Evolutionary conservation across 2,888 invertebrate species (phyloP), one percentile per base, ranked within the genome.

Genomic region (Encarsia formosa): DNA sequence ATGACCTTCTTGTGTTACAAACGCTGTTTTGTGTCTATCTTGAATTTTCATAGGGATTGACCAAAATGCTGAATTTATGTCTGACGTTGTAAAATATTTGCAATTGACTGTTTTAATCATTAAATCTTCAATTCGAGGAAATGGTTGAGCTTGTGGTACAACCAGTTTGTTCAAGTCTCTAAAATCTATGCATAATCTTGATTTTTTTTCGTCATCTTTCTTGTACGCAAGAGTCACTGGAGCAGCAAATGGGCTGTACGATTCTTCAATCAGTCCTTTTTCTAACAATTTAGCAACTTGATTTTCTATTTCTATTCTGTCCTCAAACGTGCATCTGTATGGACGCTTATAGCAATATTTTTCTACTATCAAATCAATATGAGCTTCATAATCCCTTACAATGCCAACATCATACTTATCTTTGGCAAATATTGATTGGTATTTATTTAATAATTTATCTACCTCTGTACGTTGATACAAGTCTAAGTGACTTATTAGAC

Each of bases 1-100:
- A 20, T 45, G 45, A 23, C 45, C 35, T 22, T 61, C 45, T 39
- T 62, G 58, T 9, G 59, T 61, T 1, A 63, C 56, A 23, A 62
- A 63, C 3, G 31, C 61, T 22, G 51, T 49, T 49, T 61, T 58
- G 5, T 55, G 34, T 52, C 51, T 55, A 42, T 58, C 59, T 46
- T 54, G 41, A 1, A 13, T 32, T 3, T 56, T 39, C 13, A 59
- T 18, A 24, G 57, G 54, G 29, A 60, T 59, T 11, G 58, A 49
- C 58, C 55, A 60, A 43, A 57, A 61, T 5, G 56, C 60, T 31
- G 50, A 54, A 34, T 57, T 58, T 39, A 54, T 48, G 38, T 61
- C 58, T 11, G 56, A 23, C 29, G 56, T 53, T 2, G 56, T 52
- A 19, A 57, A 54, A 43, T 26, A 57, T 40, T 37, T 38, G 13